These are phyloP conservation scores for Sceliomorpha sp. DNA, from an alignment of 2,888 invertebrate species.

Conservation along the genomic window DNA sequence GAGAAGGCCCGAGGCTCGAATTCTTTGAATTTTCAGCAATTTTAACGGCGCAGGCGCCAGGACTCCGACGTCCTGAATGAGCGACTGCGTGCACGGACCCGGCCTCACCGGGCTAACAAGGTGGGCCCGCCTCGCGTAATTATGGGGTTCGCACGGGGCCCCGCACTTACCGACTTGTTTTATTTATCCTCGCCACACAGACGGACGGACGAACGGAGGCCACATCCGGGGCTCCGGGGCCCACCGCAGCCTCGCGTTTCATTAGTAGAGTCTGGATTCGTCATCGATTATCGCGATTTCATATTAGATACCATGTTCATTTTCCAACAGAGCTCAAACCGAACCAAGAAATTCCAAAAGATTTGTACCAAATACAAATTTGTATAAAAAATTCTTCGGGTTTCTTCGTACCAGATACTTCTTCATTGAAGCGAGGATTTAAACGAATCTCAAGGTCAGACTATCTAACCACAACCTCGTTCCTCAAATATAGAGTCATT, in stretches of 20 bases:
- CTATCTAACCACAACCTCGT: no score
- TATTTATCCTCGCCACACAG: slow-evolving; percentile 75
- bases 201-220: slow-evolving; percentile 68
- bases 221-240: slow-evolving; percentile 75
- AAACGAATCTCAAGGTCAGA: no score
- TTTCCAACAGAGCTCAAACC: no score
- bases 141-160: slow-evolving; percentile 79
- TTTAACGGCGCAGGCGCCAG: slow-evolving; percentile 79
- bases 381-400: no score
- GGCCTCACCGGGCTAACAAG: slow-evolving; percentile 78
- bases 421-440: no score
- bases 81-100: slow-evolving; percentile 68
- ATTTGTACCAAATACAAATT: no score
- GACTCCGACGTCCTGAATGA: slow-evolving; percentile 74
- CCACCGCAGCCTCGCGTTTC: slow-evolving; percentile 67
- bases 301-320: no score
- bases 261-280: slow-evolving; percentile 60
- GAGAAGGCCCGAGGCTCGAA: slow-evolving; percentile 66
- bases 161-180: slow-evolving; percentile 80
- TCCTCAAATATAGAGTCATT: no score
- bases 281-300: slow-evolving; percentile 28
- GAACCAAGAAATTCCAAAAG: no score
- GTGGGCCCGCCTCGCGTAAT: slow-evolving; percentile 80
- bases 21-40: slow-evolving; percentile 78
- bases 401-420: no score